phyloP scores from a whole-genome alignment of 2,888 invertebrate species.

The Steinernema carpocapsae region DNA sequence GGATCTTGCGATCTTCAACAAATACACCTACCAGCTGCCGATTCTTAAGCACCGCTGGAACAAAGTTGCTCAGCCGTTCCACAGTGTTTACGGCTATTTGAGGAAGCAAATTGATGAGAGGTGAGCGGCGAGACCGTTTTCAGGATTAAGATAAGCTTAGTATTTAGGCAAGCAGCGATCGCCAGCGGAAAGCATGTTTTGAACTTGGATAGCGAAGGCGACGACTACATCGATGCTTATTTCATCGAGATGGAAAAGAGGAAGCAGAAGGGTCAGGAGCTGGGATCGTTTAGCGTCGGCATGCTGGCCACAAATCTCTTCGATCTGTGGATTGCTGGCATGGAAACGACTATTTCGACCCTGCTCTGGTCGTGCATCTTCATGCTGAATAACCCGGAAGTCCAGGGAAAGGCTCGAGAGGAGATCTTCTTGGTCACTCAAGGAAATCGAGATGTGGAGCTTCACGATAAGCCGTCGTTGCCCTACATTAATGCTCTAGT shows the following conservation, averaged over 20 bases:
- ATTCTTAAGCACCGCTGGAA: neutral
- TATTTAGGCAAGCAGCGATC: neutral
- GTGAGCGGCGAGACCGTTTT: neutral
- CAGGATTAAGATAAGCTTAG: neutral
- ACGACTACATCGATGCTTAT: slow-evolving; percentile 50
- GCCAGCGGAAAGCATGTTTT: neutral
- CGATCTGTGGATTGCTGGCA: neutral
- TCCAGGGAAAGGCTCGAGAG: neutral
- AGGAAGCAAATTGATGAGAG: slow-evolving; percentile 42
- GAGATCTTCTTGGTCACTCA: neutral
- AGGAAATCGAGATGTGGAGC: neutral
- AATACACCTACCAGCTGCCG: neutral
- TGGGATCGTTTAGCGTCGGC: neutral
- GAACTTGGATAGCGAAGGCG: slow-evolving; percentile 37
- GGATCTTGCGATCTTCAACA: neutral
- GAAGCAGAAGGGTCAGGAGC: slow-evolving; percentile 38
- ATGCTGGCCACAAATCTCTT: neutral
- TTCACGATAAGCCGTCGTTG: neutral
- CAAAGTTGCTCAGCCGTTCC: neutral
- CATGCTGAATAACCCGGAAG: neutral
- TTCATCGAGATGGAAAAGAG: slow-evolving; percentile 45
- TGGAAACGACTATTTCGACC: neutral
- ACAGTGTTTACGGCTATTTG: slow-evolving; percentile 34
- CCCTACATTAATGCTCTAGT: neutral
- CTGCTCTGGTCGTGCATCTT: neutral